phyloP scores from a whole-genome alignment of 1,140 invertebrate genomes.

The Aphis gossypii region DNA sequence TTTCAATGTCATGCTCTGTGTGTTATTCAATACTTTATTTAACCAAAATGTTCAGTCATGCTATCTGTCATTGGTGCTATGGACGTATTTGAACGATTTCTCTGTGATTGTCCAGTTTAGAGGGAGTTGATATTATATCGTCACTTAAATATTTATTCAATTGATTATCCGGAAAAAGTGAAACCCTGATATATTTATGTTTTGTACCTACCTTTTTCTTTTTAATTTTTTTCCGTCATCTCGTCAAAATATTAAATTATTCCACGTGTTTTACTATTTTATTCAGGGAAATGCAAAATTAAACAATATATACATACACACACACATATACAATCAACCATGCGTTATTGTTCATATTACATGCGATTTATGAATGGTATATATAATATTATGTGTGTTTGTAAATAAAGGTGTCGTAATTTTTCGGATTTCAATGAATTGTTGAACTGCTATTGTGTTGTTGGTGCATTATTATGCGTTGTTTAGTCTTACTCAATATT shows the following conservation, averaged over 20 bases:
- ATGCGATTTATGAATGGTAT: not conserved
- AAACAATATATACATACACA: not conserved
- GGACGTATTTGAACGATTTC: constrained; percentile 43
- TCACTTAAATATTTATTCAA: constrained; percentile 34
- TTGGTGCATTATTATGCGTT: not conserved
- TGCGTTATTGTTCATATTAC: not conserved
- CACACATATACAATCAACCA: not conserved
- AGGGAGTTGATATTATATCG: constrained; percentile 21
- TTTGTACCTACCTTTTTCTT: constrained; percentile 48
- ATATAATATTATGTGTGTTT: not conserved
- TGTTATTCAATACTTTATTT: constrained; percentile 44
- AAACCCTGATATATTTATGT: constrained; percentile 32
- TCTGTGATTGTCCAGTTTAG: constrained; percentile 11
- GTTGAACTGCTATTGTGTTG: constrained; percentile 22
- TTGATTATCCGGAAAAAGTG: constrained; percentile 57
- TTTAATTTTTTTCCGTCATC: constrained; percentile 53
- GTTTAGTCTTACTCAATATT: not conserved
- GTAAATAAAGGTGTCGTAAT: not conserved
- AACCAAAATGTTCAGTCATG: constrained; percentile 46
- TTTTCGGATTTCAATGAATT: not conserved
- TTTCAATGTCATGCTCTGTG: constrained; percentile 55
- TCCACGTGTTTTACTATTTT: not conserved
- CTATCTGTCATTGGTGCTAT: constrained; percentile 36
- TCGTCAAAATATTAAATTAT: constrained; percentile 40
- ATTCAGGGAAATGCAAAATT: constrained; percentile 56